A percentile compares a stretch with the other conserved stretches of the same genome.
These are phyloP conservation scores for Tetramorium bicarinatum DNA, from an alignment of 2,888 invertebrate species.

Conservation along the genomic window DNA sequence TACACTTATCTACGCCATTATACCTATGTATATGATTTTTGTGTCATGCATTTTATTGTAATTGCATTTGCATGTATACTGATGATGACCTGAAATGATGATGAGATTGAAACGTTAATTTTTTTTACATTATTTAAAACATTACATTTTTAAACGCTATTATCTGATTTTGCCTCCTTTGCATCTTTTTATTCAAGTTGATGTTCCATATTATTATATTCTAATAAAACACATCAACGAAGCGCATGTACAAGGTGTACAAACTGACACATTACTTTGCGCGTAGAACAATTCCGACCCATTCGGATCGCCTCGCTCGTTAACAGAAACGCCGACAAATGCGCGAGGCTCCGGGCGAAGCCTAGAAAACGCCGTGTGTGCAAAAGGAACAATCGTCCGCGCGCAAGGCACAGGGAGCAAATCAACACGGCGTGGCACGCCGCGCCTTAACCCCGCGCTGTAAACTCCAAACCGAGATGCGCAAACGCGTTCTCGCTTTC, in stretches of 20 bases:
- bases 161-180: no score
- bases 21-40: no score
- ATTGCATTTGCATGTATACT: no score
- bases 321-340: conserved; percentile 19
- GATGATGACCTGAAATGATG: no score
- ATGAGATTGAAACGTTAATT: no score
- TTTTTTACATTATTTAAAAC: no score
- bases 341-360: not conserved
- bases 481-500: conserved; percentile 50
- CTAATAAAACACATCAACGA: not conserved
- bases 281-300: not conserved
- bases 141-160: no score
- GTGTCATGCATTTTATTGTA: no score
- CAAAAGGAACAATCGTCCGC: conserved; percentile 14
- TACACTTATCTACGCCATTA: no score
- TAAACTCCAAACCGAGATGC: conserved; percentile 47
- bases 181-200: no score
- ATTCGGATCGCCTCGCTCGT: conserved; percentile 20
- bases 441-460: conserved; percentile 26
- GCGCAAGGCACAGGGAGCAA: conserved; percentile 15
- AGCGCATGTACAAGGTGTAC: not conserved
- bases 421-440: conserved; percentile 37
- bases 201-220: not conserved
- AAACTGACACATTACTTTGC: not conserved
- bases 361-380: conserved; percentile 14